Conservation (phyloP, 2,888 invertebrate species). For the Drosophila paucipuncta region DNA sequence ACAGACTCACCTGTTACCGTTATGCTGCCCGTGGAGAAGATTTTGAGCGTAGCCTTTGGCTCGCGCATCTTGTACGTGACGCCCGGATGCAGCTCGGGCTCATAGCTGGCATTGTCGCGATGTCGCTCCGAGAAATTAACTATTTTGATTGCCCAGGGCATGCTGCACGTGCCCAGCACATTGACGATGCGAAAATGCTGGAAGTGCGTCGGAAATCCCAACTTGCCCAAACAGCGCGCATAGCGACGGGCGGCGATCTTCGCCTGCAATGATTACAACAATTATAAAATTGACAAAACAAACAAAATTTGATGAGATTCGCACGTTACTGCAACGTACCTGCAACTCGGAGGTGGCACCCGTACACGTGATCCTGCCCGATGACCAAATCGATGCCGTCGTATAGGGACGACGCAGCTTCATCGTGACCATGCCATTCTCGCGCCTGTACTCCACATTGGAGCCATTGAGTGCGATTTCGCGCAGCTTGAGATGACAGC, state of each 20-base stretch:
- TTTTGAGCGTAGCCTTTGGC: conserved; percentile 97
- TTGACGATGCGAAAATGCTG: conserved; percentile 98
- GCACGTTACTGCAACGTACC: background rate
- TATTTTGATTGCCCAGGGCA: conserved; percentile 98
- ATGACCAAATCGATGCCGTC: conserved; percentile 99
- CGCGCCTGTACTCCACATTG: conserved; percentile 97
- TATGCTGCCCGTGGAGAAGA: conserved; percentile 99
- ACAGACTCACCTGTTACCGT: conserved; percentile 88
- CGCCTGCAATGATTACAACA: conserved; percentile 85
- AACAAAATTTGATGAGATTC: background rate
- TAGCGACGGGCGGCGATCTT: conserved; percentile 86
- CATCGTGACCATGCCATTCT: conserved; percentile 99
- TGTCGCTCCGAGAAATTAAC: conserved; percentile 95
- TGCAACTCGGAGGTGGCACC: conserved; percentile 64
- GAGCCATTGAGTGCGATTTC: conserved; percentile 96
- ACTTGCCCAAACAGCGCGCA: conserved; percentile 91
- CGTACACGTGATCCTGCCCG: conserved; percentile 93
- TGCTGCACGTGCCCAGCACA: conserved; percentile 98
- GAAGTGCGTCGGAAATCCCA: conserved; percentile 96
- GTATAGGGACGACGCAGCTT: conserved; percentile 97
- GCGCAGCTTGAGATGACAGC: conserved; percentile 97
- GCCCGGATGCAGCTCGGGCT: conserved; percentile 98
- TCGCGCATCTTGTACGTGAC: conserved; percentile 96
- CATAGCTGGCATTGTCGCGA: conserved; percentile 95
- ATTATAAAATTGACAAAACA: background rate